Percentiles rank a stretch among this genome's conserved stretches.
Evolutionary conservation across 1,140 invertebrate genomes (phyloP).

Genomic region (Pissodes strobi): DNA sequence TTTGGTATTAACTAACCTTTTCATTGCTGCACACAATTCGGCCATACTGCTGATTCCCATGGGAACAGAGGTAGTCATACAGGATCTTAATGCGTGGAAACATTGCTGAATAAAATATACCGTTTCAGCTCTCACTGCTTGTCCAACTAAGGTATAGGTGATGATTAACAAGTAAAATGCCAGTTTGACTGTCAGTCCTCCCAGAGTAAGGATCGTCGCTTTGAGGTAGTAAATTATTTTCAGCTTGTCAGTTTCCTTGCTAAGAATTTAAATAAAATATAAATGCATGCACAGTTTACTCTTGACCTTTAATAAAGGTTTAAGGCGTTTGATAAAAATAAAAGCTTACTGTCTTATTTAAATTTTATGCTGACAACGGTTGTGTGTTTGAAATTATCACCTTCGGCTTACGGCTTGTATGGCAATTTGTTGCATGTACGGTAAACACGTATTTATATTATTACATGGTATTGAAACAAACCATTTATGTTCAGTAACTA

Average conservation of each 20-base stretch:
- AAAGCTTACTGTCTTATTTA: no score
- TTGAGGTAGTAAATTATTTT: conserved; percentile 46
- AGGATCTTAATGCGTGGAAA: conserved; percentile 72
- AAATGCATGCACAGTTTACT: no score
- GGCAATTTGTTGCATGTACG: no score
- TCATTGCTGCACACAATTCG: conserved; percentile 51
- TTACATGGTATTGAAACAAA: no score
- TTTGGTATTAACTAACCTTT: conserved; percentile 29
- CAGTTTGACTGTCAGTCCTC: conserved; percentile 70
- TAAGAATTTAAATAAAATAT: conserved; percentile 37
- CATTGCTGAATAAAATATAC: conserved; percentile 76
- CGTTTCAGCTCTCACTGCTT: conserved; percentile 73
- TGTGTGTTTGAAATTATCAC: no score
- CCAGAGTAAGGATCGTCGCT: conserved; percentile 39
- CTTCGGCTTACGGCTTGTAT: no score
- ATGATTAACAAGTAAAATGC: conserved; percentile 62
- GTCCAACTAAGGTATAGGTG: conserved; percentile 70
- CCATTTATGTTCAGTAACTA: no score
- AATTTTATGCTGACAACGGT: no score
- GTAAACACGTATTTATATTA: no score
- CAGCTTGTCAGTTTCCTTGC: conserved; percentile 44
- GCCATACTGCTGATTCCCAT: conserved; percentile 65
- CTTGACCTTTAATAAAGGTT: no score
- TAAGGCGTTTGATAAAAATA: no score
- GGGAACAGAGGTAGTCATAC: conserved; percentile 75